phyloP scores from a whole-genome alignment of 2,113 vertebrate species.

The Myxocyprinus asiaticus region DNA sequence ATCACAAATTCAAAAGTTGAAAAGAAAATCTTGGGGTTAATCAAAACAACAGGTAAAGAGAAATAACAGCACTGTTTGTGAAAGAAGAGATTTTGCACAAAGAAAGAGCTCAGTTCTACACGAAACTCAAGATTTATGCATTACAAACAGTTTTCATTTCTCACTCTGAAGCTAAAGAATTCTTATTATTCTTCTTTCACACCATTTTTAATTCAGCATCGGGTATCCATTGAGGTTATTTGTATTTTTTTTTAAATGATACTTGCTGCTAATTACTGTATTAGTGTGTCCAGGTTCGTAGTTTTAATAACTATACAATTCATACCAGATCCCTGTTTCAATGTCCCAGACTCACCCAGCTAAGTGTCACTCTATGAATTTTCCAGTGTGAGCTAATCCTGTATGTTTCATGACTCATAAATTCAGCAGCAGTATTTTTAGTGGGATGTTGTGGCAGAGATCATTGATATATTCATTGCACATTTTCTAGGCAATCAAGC shows the following conservation, averaged over 20 bases:
- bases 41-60: neutral
- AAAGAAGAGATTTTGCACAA: neutral
- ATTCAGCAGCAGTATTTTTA: conserved; percentile 32
- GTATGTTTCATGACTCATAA: conserved; percentile 23
- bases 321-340: neutral
- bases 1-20: conserved; percentile 8
- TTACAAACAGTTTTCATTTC: neutral
- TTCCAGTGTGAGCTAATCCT: conserved; percentile 13
- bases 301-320: too few relatives aligned
- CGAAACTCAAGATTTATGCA: neutral
- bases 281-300: too few relatives aligned
- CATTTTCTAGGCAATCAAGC: conserved; percentile 43
- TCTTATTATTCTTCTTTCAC: conserved; percentile 12
- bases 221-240: neutral
- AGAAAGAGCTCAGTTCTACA: neutral
- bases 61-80: neutral
- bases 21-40: neutral
- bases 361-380: neutral
- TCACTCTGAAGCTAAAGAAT: neutral
- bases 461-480: conserved; percentile 41
- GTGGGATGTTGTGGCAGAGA: conserved; percentile 40
- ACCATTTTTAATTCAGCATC: neutral
- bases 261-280: conserved; percentile 7
- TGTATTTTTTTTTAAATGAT: neutral
- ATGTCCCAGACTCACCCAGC: neutral